phyloP scores from a whole-genome alignment of 2,888 invertebrate species.

The Zygaena filipendulae region DNA sequence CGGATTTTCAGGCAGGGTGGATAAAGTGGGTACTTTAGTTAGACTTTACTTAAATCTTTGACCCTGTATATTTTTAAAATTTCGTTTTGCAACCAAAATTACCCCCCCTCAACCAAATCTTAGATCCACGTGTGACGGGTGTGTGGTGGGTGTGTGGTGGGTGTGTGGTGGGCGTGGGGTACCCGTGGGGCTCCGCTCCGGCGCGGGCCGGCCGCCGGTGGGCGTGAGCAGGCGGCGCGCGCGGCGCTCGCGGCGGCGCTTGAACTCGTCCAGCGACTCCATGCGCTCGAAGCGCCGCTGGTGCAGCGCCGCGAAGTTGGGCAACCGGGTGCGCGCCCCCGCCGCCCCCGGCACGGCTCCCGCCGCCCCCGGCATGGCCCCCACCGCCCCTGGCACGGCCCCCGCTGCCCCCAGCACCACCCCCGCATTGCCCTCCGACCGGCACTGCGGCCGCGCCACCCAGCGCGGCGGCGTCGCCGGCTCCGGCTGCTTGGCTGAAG shows the following conservation, averaged over 20 bases:
- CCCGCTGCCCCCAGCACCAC: slow-evolving; percentile 22
- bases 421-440: slow-evolving; percentile 24
- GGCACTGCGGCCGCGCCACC: slow-evolving; percentile 21
- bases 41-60: too few relatives aligned
- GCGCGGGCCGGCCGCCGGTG: slow-evolving; percentile 23
- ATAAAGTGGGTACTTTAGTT: too few relatives aligned
- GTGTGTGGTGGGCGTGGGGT: too few relatives aligned
- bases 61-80: too few relatives aligned
- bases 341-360: too few relatives aligned
- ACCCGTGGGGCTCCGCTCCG: slow-evolving; percentile 39
- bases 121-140: too few relatives aligned
- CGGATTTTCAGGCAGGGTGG: too few relatives aligned
- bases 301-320: slow-evolving; percentile 77
- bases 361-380: slow-evolving; percentile 21
- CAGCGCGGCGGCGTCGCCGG: slow-evolving; percentile 25
- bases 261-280: slow-evolving; percentile 74
- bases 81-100: too few relatives aligned
- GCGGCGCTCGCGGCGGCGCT: slow-evolving; percentile 49
- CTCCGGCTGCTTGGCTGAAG: slow-evolving; percentile 31
- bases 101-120: too few relatives aligned
- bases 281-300: slow-evolving; percentile 72
- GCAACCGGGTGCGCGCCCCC: slow-evolving; percentile 69
- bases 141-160: too few relatives aligned
- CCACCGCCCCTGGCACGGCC: slow-evolving; percentile 21
- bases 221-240: slow-evolving; percentile 51